Evolutionary conservation across 2,797 vertebrate genomes (phyloP).

Genomic region (Avahi laniger): DNA sequence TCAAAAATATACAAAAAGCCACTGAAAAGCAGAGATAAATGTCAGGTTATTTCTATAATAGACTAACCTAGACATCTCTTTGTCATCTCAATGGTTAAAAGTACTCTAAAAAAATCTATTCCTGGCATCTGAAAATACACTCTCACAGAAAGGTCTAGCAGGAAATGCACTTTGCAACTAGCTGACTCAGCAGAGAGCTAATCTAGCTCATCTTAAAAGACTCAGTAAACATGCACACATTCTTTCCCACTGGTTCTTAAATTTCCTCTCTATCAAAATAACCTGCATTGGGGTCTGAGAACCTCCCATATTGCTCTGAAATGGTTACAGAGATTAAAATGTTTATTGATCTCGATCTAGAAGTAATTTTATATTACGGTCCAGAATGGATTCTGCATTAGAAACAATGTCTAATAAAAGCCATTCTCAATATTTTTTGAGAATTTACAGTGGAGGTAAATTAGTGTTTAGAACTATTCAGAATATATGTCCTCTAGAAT

Average conservation of each 20-base stretch:
- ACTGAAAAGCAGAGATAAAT: slow-evolving; percentile 26
- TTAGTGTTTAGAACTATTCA: not conserved
- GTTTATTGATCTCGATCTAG: slow-evolving; percentile 10
- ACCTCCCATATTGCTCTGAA: slow-evolving; percentile 17
- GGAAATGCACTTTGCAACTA: slow-evolving; percentile 51
- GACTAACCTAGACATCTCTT: not conserved
- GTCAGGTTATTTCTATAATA: not conserved
- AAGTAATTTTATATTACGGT: slow-evolving; percentile 26
- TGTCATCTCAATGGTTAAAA: slow-evolving; percentile 10
- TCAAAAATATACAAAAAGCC: slow-evolving; percentile 3
- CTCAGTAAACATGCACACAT: slow-evolving; percentile 7
- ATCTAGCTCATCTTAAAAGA: slow-evolving; percentile 38
- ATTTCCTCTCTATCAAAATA: slow-evolving; percentile 25
- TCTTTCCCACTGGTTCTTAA: slow-evolving; percentile 5
- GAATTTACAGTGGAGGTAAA: slow-evolving; percentile 1
- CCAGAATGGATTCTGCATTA: slow-evolving; percentile 11
- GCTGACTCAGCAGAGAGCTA: slow-evolving; percentile 22
- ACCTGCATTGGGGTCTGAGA: not conserved
- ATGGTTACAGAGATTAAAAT: slow-evolving; percentile 40
- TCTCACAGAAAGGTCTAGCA: slow-evolving; percentile 8
- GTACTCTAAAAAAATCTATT: slow-evolving; percentile 39
- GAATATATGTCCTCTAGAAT: not conserved
- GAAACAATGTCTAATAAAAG: slow-evolving; percentile 44
- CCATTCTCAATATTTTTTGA: slow-evolving; percentile 7
- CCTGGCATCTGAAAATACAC: slow-evolving; percentile 36